phyloP scores from a whole-genome alignment of 2,888 invertebrate species.

The Onthophagus sagittarius region DNA sequence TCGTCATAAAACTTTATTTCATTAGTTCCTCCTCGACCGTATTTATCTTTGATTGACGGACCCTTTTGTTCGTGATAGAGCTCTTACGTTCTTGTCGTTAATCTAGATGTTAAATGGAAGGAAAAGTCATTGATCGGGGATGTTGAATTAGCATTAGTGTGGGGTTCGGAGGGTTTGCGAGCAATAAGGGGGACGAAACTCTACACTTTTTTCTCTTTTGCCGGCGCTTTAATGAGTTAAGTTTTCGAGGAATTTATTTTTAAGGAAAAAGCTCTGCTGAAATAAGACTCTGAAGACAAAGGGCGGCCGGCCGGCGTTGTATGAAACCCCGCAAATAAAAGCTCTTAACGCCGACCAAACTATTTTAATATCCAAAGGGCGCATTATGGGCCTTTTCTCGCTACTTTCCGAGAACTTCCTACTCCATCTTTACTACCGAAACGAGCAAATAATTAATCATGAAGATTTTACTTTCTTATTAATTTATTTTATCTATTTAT shows the following conservation, averaged over 20 bases:
- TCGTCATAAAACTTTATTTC: no score
- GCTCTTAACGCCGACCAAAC: not conserved
- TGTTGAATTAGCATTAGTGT: conserved; percentile 10
- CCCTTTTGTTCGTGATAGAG: not conserved
- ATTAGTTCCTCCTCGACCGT: not conserved
- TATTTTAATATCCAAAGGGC: not conserved
- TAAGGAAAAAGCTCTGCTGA: not conserved
- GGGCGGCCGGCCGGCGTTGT: not conserved
- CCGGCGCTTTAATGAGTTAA: not conserved
- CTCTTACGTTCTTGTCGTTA: not conserved
- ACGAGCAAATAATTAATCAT: not conserved
- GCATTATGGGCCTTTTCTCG: not conserved
- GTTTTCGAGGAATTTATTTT: not conserved
- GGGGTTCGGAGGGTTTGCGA: not conserved
- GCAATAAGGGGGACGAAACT: not conserved
- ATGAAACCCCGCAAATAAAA: not conserved
- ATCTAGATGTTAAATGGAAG: conserved; percentile 10
- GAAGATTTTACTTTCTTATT: not conserved
- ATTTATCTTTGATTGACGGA: not conserved
- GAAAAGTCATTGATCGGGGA: not conserved
- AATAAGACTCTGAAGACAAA: not conserved
- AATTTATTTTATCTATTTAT: not conserved
- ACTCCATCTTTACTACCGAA: not conserved
- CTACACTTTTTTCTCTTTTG: not conserved
- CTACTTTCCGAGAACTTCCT: not conserved